Base-by-base conservation (phyloP, 2,113 vertebrate species). In the Paradoxurus hermaphroditus region DNA sequence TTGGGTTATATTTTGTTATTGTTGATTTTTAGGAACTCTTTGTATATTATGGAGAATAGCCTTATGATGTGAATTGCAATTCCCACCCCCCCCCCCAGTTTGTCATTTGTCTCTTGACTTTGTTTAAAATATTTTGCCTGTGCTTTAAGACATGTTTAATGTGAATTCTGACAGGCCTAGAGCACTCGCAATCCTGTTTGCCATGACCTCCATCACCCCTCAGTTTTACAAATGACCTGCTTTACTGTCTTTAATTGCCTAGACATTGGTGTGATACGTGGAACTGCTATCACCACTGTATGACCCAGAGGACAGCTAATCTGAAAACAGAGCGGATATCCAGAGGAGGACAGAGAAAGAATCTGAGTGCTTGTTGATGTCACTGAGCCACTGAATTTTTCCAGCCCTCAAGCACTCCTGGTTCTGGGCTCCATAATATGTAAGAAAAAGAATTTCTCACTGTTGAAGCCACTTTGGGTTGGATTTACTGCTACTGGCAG, bases 21-120 rank as follows among this genome's bases (percentile, higher is more conserved):
- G 78, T 79, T 96, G 62, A 84, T 85, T 96, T 92, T 90, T 70
- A 95, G 89, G 34, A 92, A 51, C 85, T 94, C 91, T 90, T 96
- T 90, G 5, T 62, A 73, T 86, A 15, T 92, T 56, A 51, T 25
- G 13, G 49, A 91, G 34, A 83, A 65, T 18, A 86, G 25, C 1
- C 79, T 29, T 46, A 11, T 67, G 34, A 53, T 29, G 3, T 41
- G 18, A 86, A 21, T 72, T 72, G 23, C 34, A 88, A 78, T 3
- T 59, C 65, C 63, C 15, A 62, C 14, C 75, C 41, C 62, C 63
- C 15, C 68, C 14, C 75, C 41, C 62, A 83, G 23, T 62, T 96
- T 88, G 49, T 77, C 14, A 81, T 46, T 73, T 91, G n/a, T 90
- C n/a, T 84, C 92, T 90, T 86, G 36, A 59, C 19, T 59, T 84